Base-by-base conservation (phyloP, 2,113 vertebrate species). In the Gnathonemus longibarbis region DNA sequence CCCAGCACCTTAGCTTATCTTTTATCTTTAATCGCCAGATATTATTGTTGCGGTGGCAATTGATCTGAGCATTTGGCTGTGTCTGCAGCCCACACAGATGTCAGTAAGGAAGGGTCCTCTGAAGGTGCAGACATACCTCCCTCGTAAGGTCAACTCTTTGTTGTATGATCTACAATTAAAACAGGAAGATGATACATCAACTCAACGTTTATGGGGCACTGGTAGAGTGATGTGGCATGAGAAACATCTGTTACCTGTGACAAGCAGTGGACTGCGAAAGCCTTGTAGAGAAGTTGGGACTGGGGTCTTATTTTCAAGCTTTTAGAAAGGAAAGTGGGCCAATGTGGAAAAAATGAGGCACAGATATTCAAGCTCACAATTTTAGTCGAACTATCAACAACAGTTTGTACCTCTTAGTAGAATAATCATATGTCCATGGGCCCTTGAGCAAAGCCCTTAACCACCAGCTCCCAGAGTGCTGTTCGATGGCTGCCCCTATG, bases 1-100 rank as follows among this genome's bases (percentile, higher is more conserved):
- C 80, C 91, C 8, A 58, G 90, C 89, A 91, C 91, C 92, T 94
- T 94, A 93, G 92, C 89, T 94, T 92, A 93, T 94, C 93, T 92
- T 91, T 74, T 21, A 24, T 58, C 91, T 94, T 93, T 92, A 93
- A 93, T 94, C n/a, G 52, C 90, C 80, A 92, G 93, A 39, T 48
- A 91, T 92, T 92, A 93, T 93, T 92, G 89, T 91, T 88, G 39
- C 53, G 86, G 0, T 88, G 84, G 90, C 88, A 90, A 90, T 93
- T 91, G 89, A 91, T 90, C 91, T 66, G 88, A 92, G 91, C 92
- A 92, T 91, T 90, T 66, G 88, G 88, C 87, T 84, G 62, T 84
- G 45, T 84, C 87, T 50, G 80, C 93, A 46, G 91, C 62, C 2
- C 42, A 42, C 21, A 84, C 45, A n/a, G 83, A 84, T 45, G 45